Evolutionary conservation across 2,113 vertebrate genomes (phyloP).

Genomic region (Malurus melanocephalus): DNA sequence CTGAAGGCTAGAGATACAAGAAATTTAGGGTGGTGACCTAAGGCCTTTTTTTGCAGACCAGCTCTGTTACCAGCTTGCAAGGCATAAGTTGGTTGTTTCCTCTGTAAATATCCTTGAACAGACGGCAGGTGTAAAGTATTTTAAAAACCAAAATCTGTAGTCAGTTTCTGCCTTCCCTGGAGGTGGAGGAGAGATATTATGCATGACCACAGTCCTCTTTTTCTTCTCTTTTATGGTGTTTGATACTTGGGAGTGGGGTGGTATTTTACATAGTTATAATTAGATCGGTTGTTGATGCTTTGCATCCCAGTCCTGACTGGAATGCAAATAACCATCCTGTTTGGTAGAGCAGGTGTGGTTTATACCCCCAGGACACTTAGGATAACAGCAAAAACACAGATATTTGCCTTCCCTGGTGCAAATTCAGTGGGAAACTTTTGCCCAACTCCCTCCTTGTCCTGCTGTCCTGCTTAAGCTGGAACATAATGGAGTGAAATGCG

Average conservation of each 20-base stretch:
- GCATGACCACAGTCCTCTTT: neutral
- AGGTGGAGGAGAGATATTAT: neutral
- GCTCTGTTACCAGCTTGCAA: neutral
- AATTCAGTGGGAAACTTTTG: neutral
- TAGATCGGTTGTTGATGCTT: neutral
- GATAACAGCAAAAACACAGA: neutral
- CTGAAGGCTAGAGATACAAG: neutral
- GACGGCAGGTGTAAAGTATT: neutral
- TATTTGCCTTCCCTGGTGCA: neutral
- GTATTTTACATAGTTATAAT: neutral
- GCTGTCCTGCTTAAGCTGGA: neutral
- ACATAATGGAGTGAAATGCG: neutral
- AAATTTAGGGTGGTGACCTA: neutral
- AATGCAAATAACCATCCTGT: neutral
- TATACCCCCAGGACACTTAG: neutral
- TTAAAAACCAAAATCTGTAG: rapidly evolving
- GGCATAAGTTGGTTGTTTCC: neutral
- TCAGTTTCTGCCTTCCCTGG: neutral
- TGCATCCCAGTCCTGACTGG: neutral
- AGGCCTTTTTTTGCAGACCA: neutral
- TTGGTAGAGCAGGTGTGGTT: neutral
- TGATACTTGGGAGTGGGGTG: neutral
- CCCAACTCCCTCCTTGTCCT: neutral
- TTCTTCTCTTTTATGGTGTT: neutral
- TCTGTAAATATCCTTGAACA: neutral